Percentiles rank a stretch among this genome's conserved stretches.
These are phyloP conservation scores for Lynx canadensis DNA, from an alignment of 2,113 vertebrate genomes.

Conservation along the genomic window DNA sequence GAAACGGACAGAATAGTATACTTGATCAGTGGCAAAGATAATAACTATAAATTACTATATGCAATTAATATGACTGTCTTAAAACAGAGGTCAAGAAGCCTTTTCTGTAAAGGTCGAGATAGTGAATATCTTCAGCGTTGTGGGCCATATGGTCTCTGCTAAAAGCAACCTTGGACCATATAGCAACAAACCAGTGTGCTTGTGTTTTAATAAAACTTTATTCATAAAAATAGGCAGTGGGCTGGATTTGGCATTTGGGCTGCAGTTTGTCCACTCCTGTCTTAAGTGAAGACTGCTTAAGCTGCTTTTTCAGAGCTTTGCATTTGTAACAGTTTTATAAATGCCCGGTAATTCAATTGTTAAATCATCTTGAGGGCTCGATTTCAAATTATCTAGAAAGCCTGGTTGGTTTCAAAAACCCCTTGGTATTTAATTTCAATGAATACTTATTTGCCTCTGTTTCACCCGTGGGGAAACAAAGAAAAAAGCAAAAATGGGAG, in stretches of 20 bases:
- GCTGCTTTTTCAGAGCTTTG: not conserved
- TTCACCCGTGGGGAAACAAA: constrained; percentile 19
- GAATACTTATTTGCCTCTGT: not conserved
- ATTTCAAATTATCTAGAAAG: constrained; percentile 38
- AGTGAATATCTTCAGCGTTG: not conserved
- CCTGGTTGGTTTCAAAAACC: not conserved
- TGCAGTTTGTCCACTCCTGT: not conserved
- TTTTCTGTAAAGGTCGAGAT: not conserved
- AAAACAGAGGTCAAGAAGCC: not conserved
- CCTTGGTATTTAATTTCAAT: constrained; percentile 29
- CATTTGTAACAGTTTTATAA: not conserved
- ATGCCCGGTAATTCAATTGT: not conserved
- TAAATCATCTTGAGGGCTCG: not conserved
- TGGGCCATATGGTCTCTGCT: not conserved
- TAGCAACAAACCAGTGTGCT: not conserved
- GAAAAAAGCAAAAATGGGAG: not conserved
- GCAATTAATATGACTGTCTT: not conserved
- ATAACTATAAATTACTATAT: not conserved
- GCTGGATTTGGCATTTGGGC: not conserved
- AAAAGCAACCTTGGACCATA: not conserved
- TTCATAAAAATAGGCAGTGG: not conserved
- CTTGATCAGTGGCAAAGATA: not conserved
- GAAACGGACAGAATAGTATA: not conserved
- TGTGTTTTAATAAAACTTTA: constrained; percentile 24
- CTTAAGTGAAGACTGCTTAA: constrained; percentile 8